A percentile compares a stretch with the other conserved stretches of the same genome.
These are phyloP conservation scores for Xyrauchen texanus DNA, from an alignment of 2,113 vertebrate genomes.

Conservation along the genomic window DNA sequence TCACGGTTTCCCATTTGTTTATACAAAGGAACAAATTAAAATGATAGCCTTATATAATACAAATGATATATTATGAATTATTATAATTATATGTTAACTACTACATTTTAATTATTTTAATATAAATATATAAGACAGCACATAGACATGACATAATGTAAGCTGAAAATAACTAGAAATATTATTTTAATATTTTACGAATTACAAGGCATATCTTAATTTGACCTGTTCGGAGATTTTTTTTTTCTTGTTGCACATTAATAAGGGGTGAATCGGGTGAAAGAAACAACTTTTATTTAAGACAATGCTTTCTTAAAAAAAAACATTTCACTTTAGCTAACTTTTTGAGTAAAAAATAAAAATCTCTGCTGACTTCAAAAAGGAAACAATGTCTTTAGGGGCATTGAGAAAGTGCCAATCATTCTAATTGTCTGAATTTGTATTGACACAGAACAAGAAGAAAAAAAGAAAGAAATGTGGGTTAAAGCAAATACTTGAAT, in stretches of 20 bases:
- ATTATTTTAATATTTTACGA: slow-evolving; percentile 7
- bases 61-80: too few species aligned
- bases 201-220: neutral
- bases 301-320: neutral
- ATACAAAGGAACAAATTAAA: too few species aligned
- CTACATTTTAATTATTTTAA: too few species aligned
- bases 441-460: slow-evolving; percentile 41
- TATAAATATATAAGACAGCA: too few species aligned
- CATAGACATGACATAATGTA: too few species aligned
- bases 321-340: slow-evolving; percentile 43
- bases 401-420: slow-evolving; percentile 37
- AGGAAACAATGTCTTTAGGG: slow-evolving; percentile 1
- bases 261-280: neutral
- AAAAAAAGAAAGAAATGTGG: slow-evolving; percentile 29
- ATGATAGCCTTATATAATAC: too few species aligned
- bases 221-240: neutral
- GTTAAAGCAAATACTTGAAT: slow-evolving; percentile 50
- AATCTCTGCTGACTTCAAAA: slow-evolving; percentile 12
- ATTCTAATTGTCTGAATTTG: slow-evolving; percentile 51
- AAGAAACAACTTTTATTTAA: slow-evolving; percentile 28
- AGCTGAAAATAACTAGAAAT: too few species aligned
- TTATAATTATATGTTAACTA: too few species aligned
- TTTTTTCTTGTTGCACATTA: slow-evolving; percentile 6
- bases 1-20: too few species aligned
- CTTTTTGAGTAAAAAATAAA: neutral